Conservation (phyloP, 2,888 invertebrate species). For the Vanessa cardui region DNA sequence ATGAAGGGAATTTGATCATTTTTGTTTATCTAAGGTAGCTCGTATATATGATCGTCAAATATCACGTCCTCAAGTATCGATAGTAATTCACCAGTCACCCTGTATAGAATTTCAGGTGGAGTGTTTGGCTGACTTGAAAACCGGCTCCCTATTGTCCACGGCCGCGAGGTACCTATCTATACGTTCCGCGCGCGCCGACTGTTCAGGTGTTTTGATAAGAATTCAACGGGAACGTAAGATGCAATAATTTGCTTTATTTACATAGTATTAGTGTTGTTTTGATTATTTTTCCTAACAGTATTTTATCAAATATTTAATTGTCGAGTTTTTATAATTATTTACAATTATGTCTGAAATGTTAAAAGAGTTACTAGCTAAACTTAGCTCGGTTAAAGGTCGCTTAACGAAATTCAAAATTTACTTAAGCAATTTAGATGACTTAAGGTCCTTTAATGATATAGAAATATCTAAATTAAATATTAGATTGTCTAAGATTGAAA, state of each 20-base stretch:
- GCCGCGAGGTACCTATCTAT: not conserved
- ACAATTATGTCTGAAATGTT: not conserved
- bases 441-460: not conserved
- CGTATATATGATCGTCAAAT: no score
- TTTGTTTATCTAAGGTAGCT: no score
- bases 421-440: not conserved
- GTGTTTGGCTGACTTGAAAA: not conserved
- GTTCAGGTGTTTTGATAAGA: no score
- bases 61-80: no score
- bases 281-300: not conserved
- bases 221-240: not conserved
- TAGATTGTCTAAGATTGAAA: not conserved
- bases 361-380: not conserved
- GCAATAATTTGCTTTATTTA: no score
- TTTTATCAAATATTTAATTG: not conserved
- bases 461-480: not conserved
- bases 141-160: not conserved
- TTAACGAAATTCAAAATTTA: constrained; percentile 21
- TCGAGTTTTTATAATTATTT: not conserved
- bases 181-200: not conserved
- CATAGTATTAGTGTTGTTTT: no score
- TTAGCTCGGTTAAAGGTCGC: constrained; percentile 19
- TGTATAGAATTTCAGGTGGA: not conserved
- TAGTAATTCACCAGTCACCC: no score
- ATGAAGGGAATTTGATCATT: no score